Conservation (phyloP, 2,888 invertebrate genomes). For the Brachypalpus laphriformis region DNA sequence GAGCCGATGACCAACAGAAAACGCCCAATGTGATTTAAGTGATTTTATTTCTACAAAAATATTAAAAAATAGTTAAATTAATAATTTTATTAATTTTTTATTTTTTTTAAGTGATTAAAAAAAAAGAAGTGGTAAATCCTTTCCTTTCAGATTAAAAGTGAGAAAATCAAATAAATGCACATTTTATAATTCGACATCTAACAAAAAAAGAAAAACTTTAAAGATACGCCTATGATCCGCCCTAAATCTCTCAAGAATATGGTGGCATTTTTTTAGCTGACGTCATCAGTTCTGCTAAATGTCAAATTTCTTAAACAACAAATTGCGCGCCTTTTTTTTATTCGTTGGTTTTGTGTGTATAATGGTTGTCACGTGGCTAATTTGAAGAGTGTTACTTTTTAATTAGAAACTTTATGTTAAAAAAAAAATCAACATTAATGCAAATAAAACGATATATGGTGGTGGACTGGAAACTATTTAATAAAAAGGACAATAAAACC, state of each 20-base stretch:
- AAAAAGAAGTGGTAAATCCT: background rate
- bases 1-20: conserved; percentile 85
- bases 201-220: background rate
- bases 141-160: background rate
- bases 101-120: too few relatives aligned
- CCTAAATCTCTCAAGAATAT: conserved; percentile 35
- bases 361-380: conserved; percentile 49
- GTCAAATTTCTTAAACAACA: conserved; percentile 52
- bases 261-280: conserved; percentile 51
- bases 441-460: background rate
- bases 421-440: background rate
- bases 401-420: background rate
- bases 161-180: background rate
- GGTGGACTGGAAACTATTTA: background rate
- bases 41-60: too few relatives aligned
- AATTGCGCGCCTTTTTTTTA: conserved; percentile 59
- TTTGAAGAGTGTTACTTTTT: conserved; percentile 25
- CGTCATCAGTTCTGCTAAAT: conserved; percentile 64
- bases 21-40: background rate
- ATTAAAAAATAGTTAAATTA: too few relatives aligned
- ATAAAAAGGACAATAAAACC: background rate
- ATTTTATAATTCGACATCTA: background rate
- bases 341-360: conserved; percentile 21
- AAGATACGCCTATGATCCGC: conserved; percentile 53
- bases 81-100: too few relatives aligned